Percentiles rank a stretch among this genome's conserved stretches.
Conservation (phyloP, 2,113 vertebrate species). For the Puntigrus tetrazona region DNA sequence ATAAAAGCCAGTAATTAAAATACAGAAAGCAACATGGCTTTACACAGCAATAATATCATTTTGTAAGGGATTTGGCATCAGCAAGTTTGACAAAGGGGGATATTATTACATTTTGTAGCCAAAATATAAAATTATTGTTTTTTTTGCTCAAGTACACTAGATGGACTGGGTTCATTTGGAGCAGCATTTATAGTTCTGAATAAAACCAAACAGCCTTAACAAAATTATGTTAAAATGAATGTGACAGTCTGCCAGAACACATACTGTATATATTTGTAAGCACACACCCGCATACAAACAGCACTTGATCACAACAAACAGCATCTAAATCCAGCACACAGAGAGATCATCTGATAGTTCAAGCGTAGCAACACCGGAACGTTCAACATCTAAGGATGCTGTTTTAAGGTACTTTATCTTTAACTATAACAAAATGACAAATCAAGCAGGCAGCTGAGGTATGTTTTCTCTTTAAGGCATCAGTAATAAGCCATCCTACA, state of each 20-base stretch:
- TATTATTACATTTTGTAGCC: not conserved
- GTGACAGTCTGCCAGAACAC: conserved; percentile 6
- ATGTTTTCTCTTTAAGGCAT: conserved; percentile 16
- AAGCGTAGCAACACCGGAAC: not conserved
- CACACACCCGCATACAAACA: conserved; percentile 18
- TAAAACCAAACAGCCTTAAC: conserved; percentile 49
- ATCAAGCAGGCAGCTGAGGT: conserved; percentile 6
- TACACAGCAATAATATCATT: not conserved
- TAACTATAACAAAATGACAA: not conserved
- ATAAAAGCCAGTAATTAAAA: not conserved
- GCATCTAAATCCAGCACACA: conserved; percentile 34
- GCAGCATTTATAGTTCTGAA: conserved; percentile 41
- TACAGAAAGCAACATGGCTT: not conserved
- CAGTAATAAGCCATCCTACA: not conserved
- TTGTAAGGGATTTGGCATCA: not conserved
- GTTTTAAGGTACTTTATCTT: not conserved
- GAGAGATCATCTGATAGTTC: not conserved
- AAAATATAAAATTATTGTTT: conserved; percentile 52
- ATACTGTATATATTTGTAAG: not conserved
- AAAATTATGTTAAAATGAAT: conserved; percentile 32
- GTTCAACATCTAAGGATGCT: not conserved
- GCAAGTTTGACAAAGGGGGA: not conserved
- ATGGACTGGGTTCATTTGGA: conserved; percentile 50
- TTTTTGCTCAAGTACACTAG: conserved; percentile 37
- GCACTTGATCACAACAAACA: not conserved